Percentiles rank a stretch among this genome's conserved stretches.
These are phyloP conservation scores for Numenius arquata DNA, from an alignment of 2,113 vertebrate species.

Conservation along the genomic window DNA sequence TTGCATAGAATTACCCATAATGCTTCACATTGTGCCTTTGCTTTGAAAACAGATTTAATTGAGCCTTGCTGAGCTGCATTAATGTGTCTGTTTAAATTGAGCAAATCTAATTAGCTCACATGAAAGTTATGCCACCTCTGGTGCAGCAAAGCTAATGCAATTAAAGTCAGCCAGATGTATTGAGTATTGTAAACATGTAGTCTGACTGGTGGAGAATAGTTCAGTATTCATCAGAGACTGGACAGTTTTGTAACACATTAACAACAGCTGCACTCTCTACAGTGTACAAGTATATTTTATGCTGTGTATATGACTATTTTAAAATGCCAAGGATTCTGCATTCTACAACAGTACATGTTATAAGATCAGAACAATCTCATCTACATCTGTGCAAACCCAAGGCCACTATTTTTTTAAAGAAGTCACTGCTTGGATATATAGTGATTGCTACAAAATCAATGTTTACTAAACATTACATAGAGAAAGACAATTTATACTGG, in stretches of 20 bases:
- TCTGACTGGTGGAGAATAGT: constrained; percentile 60
- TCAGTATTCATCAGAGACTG: constrained; percentile 55
- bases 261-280: constrained; percentile 20
- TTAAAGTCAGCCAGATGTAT: constrained; percentile 75
- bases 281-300: background rate
- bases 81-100: constrained; percentile 78
- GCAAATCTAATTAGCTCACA: constrained; percentile 77
- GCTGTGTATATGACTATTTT: background rate
- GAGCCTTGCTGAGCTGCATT: constrained; percentile 75
- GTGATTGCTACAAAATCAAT: background rate
- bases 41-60: constrained; percentile 78
- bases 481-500: background rate
- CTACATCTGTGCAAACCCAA: background rate
- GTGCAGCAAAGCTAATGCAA: constrained; percentile 74
- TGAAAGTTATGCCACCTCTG: constrained; percentile 79
- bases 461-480: background rate
- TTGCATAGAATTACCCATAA: constrained; percentile 75
- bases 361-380: background rate
- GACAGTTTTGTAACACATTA: constrained; percentile 45
- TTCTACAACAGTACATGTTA: background rate
- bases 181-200: constrained; percentile 68
- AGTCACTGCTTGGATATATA: background rate
- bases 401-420: background rate
- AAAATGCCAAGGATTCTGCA: background rate
- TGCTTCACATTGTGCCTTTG: constrained; percentile 68